Evolutionary conservation across 2,113 vertebrate genomes (phyloP), one percentile per base, ranked within the genome.

Genomic region (Lampris incognitus): DNA sequence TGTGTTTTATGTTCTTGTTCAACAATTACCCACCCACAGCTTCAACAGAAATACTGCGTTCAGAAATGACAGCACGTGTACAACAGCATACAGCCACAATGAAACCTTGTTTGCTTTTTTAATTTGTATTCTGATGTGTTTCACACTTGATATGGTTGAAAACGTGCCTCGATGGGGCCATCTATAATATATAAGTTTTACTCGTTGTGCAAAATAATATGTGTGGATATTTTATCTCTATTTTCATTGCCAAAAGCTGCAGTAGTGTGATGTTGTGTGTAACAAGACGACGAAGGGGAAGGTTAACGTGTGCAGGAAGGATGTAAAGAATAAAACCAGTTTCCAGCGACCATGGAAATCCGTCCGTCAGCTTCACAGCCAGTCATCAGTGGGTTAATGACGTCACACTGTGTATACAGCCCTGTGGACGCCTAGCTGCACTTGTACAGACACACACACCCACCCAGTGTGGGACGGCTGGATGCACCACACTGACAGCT

Each of bases 281-380:
- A 24, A 82, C 78, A 50, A 44, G 42, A 40, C 39, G 49, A 65
- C 64, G 50, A 78, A 54, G 82, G 76, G 61, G 67, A 49, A 70
- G 63, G 74, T 57, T 66, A 11, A 42, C 57, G 58, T 60, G 59
- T 83, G 68, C 82, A 73, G 54, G 76, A 83, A 78, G 59, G 89
- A 86, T 84, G 74, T 57, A 78, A 83, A 78, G 59, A 90, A 86
- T 83, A 88, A 88, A 91, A 5, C 42, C 54, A 63, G n/a, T 86
- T 83, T 76, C 57, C 66, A 78, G 55, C 56, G 51, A 36, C 60
- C 51, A 38, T 56, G 42, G 10, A 24, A 82, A 77, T 61, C 59
- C 50, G 69, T 81, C 67, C 79, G 48, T 82, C 66, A 66, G 78
- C 74, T 80, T 55, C n/a, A 58, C 24, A 61, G 74, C 36, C 58